Evolutionary conservation across 1,140 invertebrate species (phyloP), one percentile per base, ranked within the genome.

Genomic region (Heliconius hermathena): DNA sequence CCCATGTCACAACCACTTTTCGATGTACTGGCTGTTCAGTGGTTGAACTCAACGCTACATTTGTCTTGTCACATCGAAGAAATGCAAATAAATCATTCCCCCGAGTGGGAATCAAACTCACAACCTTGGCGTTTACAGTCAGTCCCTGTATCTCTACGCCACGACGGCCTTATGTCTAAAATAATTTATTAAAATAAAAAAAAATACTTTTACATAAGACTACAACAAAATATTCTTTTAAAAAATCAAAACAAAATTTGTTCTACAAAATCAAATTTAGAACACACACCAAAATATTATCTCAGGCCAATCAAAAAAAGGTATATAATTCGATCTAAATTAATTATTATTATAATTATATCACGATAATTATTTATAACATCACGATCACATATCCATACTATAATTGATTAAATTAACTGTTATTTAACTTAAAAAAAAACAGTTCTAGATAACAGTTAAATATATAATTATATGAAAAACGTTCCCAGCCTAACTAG

Each of bases 401-500:
- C 9, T 29, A 16, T 84, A 83, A 83, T 83, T 83, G 76, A 75
- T 87, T 81, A 74, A 80, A 76, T 26, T 76, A 91, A 85, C 84
- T 78, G 81, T 85, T 88, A 84, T 90, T 91, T 90, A 90, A 71
- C 70, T 78, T 71, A 75, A 66, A 75, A 66, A 60, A 66, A 66
- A 66, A 66, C n/a, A 29, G 22, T 26, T 13, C 22, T 8, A 66
- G 60, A 13, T 26, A 57, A 22, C 9, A 13, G 26, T 11, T 16
- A 8, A 9, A 66, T 66, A 29, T 66, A 26, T 66, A 66, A 66
- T 66, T 66, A 66, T 26, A 83, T 77, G 85, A 84, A 88, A 85
- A 85, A 86, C 84, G 85, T 90, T 91, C 87, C 85, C 87, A 89
- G 83, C 86, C 88, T 90, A 87, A 88, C 82, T 85, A 82, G 82